A percentile compares a stretch with the other conserved stretches of the same genome.
Conservation (phyloP, 2,888 invertebrate genomes). For the Melinopterus prodromus region DNA sequence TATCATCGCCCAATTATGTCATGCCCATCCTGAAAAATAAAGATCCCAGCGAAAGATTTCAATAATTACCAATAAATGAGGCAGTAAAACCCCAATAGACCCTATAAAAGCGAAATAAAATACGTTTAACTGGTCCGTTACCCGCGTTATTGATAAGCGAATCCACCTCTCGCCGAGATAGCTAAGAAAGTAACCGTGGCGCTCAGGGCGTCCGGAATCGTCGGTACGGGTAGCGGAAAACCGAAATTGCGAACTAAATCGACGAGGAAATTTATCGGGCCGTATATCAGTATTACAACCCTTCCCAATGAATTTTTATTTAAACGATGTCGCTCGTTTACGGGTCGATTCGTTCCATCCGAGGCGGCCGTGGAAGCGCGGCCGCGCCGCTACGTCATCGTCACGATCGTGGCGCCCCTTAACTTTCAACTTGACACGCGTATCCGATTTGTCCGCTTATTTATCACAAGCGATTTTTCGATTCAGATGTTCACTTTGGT, state of each 20-base stretch:
- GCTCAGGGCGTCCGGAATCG: not conserved
- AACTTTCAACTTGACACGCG: not conserved
- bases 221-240: not conserved
- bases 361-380: not conserved
- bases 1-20: not conserved
- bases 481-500: not conserved
- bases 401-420: not conserved
- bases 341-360: not conserved
- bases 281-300: constrained; percentile 24
- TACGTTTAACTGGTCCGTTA: not conserved
- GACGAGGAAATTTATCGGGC: constrained; percentile 22
- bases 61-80: not conserved
- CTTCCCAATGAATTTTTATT: constrained; percentile 25
- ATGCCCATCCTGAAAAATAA: not conserved
- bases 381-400: not conserved
- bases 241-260: constrained; percentile 10
- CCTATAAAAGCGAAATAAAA: not conserved
- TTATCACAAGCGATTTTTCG: not conserved
- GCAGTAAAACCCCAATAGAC: not conserved
- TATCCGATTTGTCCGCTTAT: not conserved
- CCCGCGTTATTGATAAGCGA: not conserved
- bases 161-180: not conserved
- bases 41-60: not conserved
- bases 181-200: not conserved
- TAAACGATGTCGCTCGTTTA: constrained; percentile 7